Evolutionary conservation across 53 echinoderm and acorn worm genomes (phyloP), one percentile per base, ranked within the genome.

Genomic region (Crossaster papposus): DNA sequence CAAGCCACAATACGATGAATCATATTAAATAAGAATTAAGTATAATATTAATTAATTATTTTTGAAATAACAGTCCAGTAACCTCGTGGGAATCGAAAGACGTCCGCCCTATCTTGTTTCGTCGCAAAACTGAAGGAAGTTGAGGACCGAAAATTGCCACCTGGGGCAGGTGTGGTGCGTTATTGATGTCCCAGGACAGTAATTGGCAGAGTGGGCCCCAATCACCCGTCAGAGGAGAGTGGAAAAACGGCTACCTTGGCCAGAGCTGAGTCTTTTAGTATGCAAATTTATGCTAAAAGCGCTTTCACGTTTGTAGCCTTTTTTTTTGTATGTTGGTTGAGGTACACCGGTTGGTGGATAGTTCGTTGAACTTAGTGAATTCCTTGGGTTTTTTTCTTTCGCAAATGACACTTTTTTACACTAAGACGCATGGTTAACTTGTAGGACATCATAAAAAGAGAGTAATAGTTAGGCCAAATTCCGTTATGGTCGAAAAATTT

Each of bases 111-210:
- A 12, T 2, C 70, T 2, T 6, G 3, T 9, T 62, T 17, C 17
- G 62, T 20, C 17, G 12, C 62, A 62, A 44, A n/a, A 44, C 44
- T 62, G 2, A 68, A 24, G 68, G 4, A 23, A 68, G 28, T 68
- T n/a, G n/a, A 20, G 68, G 15, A 22, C 36, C 58, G 2, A 44
- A 44, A n/a, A 9, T 55, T 29, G 14, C 7, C 84, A 84, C 84
- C 84, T 84, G 84, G 65, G 22, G 72, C 84, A 84, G 71, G 52
- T 84, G 84, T 33, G 30, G 71, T 4, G 18, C 28, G 72, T 84
- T 84, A 84, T 84, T 84, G 84, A 84, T 72, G 84, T 84, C 84
- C 51, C 72, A 20, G 84, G 72, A 18, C 37, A 28, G 72, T 84
- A 84, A 84, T 84, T 84, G 84, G 73, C 54, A 72, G 72, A 13